Conservation (phyloP, 2,888 invertebrate genomes). For the Loripinus fragilis region DNA sequence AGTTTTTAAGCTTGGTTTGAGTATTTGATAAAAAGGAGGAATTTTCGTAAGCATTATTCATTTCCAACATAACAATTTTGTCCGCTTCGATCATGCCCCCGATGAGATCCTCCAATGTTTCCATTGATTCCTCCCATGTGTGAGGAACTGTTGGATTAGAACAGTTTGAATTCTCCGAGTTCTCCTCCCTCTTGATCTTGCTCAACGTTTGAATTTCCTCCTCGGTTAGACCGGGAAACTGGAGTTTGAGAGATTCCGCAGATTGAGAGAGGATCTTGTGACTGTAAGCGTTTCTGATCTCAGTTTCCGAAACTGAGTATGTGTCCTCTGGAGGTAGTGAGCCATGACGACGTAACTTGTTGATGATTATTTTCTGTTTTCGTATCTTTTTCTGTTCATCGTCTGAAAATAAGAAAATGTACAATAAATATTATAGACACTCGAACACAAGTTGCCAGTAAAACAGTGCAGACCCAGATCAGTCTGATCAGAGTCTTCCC, state of each 20-base stretch:
- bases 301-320: conserved; percentile 60
- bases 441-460: too few relatives aligned
- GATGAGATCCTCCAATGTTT: conserved; percentile 52
- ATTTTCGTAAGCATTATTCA: conserved; percentile 68
- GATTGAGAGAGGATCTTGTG: conserved; percentile 44
- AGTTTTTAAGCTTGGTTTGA: conserved; percentile 58
- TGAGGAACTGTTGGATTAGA: conserved; percentile 16
- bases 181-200: conserved; percentile 49
- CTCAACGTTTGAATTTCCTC: conserved; percentile 54
- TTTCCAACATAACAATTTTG: conserved; percentile 61
- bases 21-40: conserved; percentile 73
- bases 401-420: conserved; percentile 63
- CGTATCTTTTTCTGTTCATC: conserved; percentile 77
- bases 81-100: conserved; percentile 54
- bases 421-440: too few relatives aligned
- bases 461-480: too few relatives aligned
- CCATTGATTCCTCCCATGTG: conserved; percentile 66
- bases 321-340: conserved; percentile 69
- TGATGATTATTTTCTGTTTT: conserved; percentile 79
- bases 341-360: conserved; percentile 76
- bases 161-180: neutral
- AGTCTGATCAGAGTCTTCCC: too few relatives aligned
- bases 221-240: conserved; percentile 61
- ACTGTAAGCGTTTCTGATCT: conserved; percentile 48
- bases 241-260: conserved; percentile 48